Evolutionary conservation across 2,888 invertebrate genomes (phyloP).

Genomic region (Linnaemya vulpina): DNA sequence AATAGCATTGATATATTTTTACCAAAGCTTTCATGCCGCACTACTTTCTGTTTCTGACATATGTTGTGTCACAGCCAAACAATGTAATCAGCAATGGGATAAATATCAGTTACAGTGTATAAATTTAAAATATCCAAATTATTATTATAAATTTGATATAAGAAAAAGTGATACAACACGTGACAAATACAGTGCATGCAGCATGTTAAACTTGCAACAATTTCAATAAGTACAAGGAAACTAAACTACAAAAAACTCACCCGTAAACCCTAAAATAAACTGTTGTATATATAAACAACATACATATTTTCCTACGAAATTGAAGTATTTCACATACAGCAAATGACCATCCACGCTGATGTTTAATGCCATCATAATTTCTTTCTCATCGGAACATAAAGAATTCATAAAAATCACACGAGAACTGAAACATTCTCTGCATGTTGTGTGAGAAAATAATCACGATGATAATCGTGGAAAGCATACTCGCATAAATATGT

Average conservation of each 20-base stretch:
- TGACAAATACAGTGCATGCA: too few species aligned
- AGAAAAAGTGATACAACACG: too few species aligned
- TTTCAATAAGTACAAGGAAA: neutral
- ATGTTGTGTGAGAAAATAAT: slow-evolving; percentile 62
- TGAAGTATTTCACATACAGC: slow-evolving; percentile 52
- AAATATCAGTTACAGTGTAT: too few species aligned
- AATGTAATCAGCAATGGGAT: too few species aligned
- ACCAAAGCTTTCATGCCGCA: too few species aligned
- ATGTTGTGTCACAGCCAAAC: too few species aligned
- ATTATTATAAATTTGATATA: too few species aligned
- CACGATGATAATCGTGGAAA: slow-evolving; percentile 57
- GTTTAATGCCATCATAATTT: slow-evolving; percentile 57
- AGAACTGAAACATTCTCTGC: slow-evolving; percentile 77
- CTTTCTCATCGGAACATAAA: slow-evolving; percentile 70
- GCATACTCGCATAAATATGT: slow-evolving; percentile 11
- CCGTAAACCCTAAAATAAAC: neutral
- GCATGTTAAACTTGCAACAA: neutral
- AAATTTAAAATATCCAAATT: too few species aligned
- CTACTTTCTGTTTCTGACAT: too few species aligned
- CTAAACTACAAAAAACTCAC: neutral
- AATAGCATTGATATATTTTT: too few species aligned
- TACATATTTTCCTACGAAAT: neutral
- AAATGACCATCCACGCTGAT: slow-evolving; percentile 53
- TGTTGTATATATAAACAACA: neutral
- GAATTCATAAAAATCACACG: slow-evolving; percentile 78